Conservation (phyloP, 2,113 vertebrate species). For the Neolamprologus caudopunctatus region DNA sequence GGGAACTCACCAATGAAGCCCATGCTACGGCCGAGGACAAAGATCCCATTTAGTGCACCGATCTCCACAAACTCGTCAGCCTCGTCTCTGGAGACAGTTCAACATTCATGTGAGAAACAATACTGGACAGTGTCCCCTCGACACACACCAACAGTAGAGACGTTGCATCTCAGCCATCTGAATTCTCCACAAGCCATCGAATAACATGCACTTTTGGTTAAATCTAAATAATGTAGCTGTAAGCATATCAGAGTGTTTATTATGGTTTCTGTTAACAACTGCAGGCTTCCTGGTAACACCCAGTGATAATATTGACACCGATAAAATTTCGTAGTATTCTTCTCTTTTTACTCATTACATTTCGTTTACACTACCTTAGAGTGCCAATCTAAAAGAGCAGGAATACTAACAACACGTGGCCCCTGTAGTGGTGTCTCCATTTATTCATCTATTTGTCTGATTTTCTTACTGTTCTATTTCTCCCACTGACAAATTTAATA, state of each 20-base stretch:
- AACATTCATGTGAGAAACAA: constrained; percentile 46
- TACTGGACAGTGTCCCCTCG: not conserved
- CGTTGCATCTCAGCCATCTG: not conserved
- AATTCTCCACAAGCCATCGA: not conserved
- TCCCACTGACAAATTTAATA: not conserved
- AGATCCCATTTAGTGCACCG: constrained; percentile 95
- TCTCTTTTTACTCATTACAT: not conserved
- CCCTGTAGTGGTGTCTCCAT: not conserved
- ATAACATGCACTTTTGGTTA: not conserved
- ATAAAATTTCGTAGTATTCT: not conserved
- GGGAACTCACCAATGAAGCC: constrained; percentile 90
- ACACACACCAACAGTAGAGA: not conserved
- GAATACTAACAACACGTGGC: not conserved
- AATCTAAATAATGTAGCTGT: not conserved
- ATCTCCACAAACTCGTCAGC: constrained; percentile 98
- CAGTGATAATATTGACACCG: not conserved
- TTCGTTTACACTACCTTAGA: not conserved
- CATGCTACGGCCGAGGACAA: constrained; percentile 95
- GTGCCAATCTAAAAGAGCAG: not conserved
- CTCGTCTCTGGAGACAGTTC: constrained; percentile 80
- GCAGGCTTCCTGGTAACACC: not conserved
- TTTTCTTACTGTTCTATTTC: not conserved
- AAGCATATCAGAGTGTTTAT: not conserved
- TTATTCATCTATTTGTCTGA: not conserved
- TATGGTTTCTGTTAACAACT: not conserved